Conservation (phyloP, 2,797 vertebrate species). For the Falco concolor region DNA sequence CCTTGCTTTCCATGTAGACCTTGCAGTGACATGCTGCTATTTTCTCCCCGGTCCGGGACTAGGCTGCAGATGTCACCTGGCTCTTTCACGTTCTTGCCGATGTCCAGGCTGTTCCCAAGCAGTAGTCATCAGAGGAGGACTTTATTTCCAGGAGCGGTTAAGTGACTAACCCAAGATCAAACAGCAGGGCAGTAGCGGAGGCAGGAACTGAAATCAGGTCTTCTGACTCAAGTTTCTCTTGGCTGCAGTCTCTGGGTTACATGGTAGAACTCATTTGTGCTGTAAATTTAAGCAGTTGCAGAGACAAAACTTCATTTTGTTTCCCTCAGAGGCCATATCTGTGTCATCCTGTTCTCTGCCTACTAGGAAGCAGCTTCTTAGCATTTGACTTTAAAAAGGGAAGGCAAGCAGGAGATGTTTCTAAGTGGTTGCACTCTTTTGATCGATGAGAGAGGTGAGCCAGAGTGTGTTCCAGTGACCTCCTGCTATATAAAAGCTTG, state of each 20-base stretch:
- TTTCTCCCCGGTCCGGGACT: neutral
- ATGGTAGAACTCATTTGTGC: neutral
- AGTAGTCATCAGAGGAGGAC: slow-evolving; percentile 6
- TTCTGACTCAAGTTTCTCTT: slow-evolving; percentile 56
- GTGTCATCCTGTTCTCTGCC: slow-evolving; percentile 30
- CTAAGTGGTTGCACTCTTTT: slow-evolving; percentile 17
- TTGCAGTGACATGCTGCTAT: neutral
- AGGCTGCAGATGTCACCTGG: neutral
- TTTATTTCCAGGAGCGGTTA: neutral
- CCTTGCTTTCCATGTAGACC: neutral
- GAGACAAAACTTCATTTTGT: neutral
- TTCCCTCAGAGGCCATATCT: neutral
- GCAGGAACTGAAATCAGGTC: slow-evolving; percentile 30
- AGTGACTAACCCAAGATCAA: slow-evolving; percentile 56
- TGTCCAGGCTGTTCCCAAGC: neutral
- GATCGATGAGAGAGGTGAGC: slow-evolving; percentile 57
- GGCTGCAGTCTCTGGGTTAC: neutral
- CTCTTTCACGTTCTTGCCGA: neutral
- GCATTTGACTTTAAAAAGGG: neutral
- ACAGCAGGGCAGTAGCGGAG: neutral
- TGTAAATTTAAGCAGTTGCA: neutral
- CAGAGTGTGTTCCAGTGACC: slow-evolving; percentile 64
- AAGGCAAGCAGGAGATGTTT: slow-evolving; percentile 4
- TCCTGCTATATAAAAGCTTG: slow-evolving; percentile 44
- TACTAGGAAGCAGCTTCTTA: neutral